Base-by-base conservation (phyloP, 2,113 vertebrate genomes). In the Chaetodon auriga region DNA sequence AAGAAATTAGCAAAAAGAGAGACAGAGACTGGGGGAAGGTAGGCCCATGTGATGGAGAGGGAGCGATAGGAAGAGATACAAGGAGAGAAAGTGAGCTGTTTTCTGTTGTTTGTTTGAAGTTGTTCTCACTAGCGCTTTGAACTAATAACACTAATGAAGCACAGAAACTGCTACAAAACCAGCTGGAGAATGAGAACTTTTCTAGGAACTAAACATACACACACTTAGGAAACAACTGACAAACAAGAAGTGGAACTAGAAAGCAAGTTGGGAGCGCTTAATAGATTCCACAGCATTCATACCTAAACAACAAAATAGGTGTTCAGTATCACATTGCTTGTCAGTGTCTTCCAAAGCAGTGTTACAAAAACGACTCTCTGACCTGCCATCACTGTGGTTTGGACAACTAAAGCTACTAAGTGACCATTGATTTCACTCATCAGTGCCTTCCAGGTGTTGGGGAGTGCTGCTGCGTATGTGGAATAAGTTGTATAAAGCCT, bases 71-170 rank as follows among this genome's bases (percentile, higher is more conserved):
- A 73, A 72, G 61, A 72, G 53, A 61, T 21, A 68, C 18, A 63
- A 8, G 64, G 71, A 60, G 45, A 68, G 60, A 86, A 66, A 58
- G 68, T 61, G 73, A 65, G 63, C 61, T 69, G 55, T 55, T 80
- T 68, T 76, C 19, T 82, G 63, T 83, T 78, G 74, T 54, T 77
- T 69, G 71, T 91, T 90, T 89, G 89, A 87, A 89, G 82, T 38
- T 65, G 14, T 82, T 85, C 53, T 81, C 68, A 72, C 65, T 58
- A 78, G 60, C 11, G 21, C 87, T 90, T 90, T 91, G 77, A 92
- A 85, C 68, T 70, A 83, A 38, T 82, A 85, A 82, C 49, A 43
- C 61, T 75, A 92, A 90, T 81, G 54, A 93, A 89, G 60, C 53
- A 62, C 2, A 57, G 62, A 85, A 82, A 53, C 21, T 48, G 38